phyloP scores from a whole-genome alignment of 2,797 vertebrate species.

The Microhierax caerulescens region DNA sequence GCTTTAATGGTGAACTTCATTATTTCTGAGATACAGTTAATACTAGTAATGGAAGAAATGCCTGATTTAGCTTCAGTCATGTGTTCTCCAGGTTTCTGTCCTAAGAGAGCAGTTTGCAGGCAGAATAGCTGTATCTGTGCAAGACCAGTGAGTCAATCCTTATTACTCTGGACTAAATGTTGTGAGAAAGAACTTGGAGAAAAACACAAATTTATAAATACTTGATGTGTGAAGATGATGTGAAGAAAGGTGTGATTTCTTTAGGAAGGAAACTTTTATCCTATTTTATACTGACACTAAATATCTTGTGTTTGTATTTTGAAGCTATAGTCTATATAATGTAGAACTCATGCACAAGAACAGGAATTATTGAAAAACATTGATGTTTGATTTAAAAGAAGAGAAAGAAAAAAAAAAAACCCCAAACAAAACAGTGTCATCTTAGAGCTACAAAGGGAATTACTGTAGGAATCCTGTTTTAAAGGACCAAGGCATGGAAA shows the following conservation, averaged over 20 bases:
- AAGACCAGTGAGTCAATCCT: background rate
- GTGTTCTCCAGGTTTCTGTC: background rate
- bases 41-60: background rate
- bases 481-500: background rate
- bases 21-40: background rate
- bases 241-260: background rate
- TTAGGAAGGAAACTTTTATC: background rate
- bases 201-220: background rate
- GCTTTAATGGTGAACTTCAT: background rate
- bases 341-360: background rate
- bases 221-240: background rate
- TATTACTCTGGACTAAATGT: background rate
- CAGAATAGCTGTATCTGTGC: background rate
- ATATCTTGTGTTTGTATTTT: background rate
- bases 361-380: background rate
- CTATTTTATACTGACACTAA: background rate
- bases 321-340: background rate
- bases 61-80: background rate
- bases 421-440: background rate
- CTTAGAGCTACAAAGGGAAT: background rate
- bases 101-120: background rate
- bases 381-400: background rate
- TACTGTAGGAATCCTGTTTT: background rate
- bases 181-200: background rate
- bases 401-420: background rate